Base-by-base conservation (phyloP, 2,888 invertebrate genomes). In the Polietes domitor region DNA sequence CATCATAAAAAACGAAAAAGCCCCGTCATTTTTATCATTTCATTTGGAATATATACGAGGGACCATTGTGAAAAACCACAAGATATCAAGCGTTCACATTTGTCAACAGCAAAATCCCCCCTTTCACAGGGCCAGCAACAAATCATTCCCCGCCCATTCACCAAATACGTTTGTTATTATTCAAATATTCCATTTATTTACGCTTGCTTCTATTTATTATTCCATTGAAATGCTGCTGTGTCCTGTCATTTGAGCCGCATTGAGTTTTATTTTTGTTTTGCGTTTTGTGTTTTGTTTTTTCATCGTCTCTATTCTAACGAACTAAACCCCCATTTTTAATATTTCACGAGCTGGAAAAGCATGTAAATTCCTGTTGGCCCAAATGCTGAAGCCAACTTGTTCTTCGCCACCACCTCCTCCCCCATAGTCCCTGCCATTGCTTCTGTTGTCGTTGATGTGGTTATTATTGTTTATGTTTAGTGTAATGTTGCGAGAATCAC, bases 261-360 rank as follows among this genome's bases (percentile, higher is more conserved):
- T 17, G 15, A 61, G 17, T n/a, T 15, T 26, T 61, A 15, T 58
- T 58, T 58, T 12, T 15, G 10, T 4, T 24, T 58, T 58, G 26
- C 2, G 1, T 61, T 28, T 28, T 1, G 6, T n/a, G n/a, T n/a
- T 15, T 61, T 61, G 28, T n/a, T n/a, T 47, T 47, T 47, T n/a
- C 28, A 26, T 24, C 55, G 26, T 15, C 12, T 24, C n/a, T 4
- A 26, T 47, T 47, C 4, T 3, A 61, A 28, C 28, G 28, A 28
- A 6, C 17, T 28, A 3, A 61, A 61, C 61, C 28, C 28, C n/a
- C 61, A 61, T 28, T 61, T 61, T 61, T 61, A 61, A 61, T 61
- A 61, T 28, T 61, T 61, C 28, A 61, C 61, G 61, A 61, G 61
- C 61, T 61, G 61, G 21, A n/a, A 61, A 61, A 61, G 21, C 26